These are phyloP conservation scores for Mola mola DNA, from an alignment of 2,113 vertebrate species.

Conservation along the genomic window DNA sequence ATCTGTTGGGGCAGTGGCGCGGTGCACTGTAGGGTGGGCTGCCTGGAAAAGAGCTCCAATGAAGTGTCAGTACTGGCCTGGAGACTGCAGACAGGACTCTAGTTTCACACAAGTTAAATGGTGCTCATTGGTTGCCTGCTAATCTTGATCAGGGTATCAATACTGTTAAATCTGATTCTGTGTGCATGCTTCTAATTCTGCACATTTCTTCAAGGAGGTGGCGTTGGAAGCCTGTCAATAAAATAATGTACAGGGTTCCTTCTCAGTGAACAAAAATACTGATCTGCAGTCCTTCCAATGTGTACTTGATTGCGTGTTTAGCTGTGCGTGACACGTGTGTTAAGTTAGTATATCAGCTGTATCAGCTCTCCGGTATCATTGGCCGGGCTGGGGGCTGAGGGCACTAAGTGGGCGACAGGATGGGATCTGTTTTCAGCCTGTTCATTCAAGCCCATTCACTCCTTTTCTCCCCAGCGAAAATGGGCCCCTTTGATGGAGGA, in stretches of 20 bases:
- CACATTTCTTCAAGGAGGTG: neutral
- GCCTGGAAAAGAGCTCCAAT: conserved; percentile 75
- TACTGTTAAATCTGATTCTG: conserved; percentile 42
- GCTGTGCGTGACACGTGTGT: conserved; percentile 70
- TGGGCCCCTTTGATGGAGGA: conserved; percentile 80
- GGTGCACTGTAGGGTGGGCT: conserved; percentile 34
- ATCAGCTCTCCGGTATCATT: conserved; percentile 68
- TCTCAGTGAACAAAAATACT: conserved; percentile 31
- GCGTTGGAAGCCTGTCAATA: conserved; percentile 4
- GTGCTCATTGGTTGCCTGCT: conserved; percentile 66
- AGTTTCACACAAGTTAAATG: conserved; percentile 74
- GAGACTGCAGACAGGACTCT: conserved; percentile 62
- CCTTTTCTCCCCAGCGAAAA: conserved; percentile 69
- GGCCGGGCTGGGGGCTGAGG: conserved; percentile 55
- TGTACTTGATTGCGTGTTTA: conserved; percentile 50
- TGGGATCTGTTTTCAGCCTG: conserved; percentile 79
- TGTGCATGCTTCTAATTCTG: neutral
- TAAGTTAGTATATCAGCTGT: conserved; percentile 67
- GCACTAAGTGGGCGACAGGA: conserved; percentile 76
- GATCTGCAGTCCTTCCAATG: conserved; percentile 37
- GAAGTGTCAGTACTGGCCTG: conserved; percentile 71
- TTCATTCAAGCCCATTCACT: conserved; percentile 75
- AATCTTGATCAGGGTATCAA: conserved; percentile 67
- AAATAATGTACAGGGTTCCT: conserved; percentile 22
- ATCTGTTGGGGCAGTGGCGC: conserved; percentile 71